Conservation (phyloP, 2,113 vertebrate genomes). For the Melanocharis versteri region DNA sequence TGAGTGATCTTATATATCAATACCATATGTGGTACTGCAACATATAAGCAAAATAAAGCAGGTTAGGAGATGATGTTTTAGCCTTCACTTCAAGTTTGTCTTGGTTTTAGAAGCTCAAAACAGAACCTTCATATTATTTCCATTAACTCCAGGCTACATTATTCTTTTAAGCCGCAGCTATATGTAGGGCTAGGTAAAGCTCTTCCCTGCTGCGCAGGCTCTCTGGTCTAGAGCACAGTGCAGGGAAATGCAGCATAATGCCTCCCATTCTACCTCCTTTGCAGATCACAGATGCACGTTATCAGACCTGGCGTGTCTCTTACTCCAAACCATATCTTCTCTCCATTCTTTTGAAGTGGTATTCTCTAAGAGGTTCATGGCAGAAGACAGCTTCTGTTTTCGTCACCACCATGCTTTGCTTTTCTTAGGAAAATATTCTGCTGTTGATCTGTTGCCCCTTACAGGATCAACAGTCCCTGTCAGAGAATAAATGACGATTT, state of each 20-base stretch:
- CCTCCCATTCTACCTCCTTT: background rate
- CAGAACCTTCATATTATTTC: conserved; percentile 5
- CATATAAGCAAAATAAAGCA: conserved; percentile 6
- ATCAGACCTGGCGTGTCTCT: background rate
- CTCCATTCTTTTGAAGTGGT: background rate
- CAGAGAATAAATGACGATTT: background rate
- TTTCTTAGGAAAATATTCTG: background rate
- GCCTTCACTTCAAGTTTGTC: conserved; percentile 24
- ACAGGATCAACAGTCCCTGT: background rate
- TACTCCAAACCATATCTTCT: background rate
- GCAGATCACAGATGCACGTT: background rate
- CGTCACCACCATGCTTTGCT: accelerated
- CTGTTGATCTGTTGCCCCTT: background rate
- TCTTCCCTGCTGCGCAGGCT: background rate
- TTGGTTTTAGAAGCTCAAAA: conserved; percentile 15
- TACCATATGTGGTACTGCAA: conserved; percentile 26
- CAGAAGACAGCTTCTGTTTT: background rate
- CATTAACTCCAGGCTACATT: background rate
- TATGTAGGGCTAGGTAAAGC: background rate
- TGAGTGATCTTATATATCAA: conserved; percentile 24
- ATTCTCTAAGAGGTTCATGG: background rate
- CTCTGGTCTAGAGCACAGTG: background rate
- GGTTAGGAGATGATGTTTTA: conserved; percentile 19
- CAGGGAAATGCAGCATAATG: background rate
- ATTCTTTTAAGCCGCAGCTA: background rate